phyloP scores from a whole-genome alignment of 2,888 invertebrate species.

The Argyresthia albistria region DNA sequence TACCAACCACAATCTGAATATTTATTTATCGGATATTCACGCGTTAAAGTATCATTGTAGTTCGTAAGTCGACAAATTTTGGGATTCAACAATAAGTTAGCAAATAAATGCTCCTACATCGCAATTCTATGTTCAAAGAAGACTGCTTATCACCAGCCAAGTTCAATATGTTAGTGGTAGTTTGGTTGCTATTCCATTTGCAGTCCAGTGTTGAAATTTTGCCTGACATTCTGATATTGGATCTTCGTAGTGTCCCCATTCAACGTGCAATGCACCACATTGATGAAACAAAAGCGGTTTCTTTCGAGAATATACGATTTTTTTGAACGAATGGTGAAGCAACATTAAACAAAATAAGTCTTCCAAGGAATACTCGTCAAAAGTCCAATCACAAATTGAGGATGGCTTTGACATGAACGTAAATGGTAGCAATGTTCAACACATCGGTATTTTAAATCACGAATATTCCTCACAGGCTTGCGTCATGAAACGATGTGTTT shows the following conservation, averaged over 20 bases:
- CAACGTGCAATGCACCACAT: constrained; percentile 33
- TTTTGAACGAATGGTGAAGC: constrained; percentile 44
- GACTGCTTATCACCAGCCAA: constrained; percentile 18
- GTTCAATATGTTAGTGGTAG: constrained; percentile 13
- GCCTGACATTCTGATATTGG: constrained; percentile 39
- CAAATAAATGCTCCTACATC: constrained; percentile 6
- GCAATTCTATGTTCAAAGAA: constrained; percentile 37
- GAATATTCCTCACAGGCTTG: constrained; percentile 38
- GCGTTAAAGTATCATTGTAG: constrained; percentile 1
- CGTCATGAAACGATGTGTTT: constrained; percentile 21
- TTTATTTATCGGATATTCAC: neutral
- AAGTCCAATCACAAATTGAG: constrained; percentile 39
- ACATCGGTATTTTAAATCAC: constrained; percentile 28
- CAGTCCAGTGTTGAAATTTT: constrained; percentile 50
- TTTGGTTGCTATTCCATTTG: constrained; percentile 37
- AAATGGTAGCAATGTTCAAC: constrained; percentile 47
- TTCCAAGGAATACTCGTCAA: constrained; percentile 34
- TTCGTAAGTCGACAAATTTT: too few relatives aligned
- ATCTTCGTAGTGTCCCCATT: constrained; percentile 59
- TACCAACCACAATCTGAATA: constrained; percentile 31
- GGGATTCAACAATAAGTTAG: too few relatives aligned
- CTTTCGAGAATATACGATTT: constrained; percentile 22
- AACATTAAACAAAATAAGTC: constrained; percentile 36
- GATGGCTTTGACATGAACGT: constrained; percentile 34
- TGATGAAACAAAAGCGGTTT: constrained; percentile 48